Evolutionary conservation across 1,140 invertebrate species (phyloP), one percentile per base, ranked within the genome.

Genomic region (Drosophila rhopaloa): DNA sequence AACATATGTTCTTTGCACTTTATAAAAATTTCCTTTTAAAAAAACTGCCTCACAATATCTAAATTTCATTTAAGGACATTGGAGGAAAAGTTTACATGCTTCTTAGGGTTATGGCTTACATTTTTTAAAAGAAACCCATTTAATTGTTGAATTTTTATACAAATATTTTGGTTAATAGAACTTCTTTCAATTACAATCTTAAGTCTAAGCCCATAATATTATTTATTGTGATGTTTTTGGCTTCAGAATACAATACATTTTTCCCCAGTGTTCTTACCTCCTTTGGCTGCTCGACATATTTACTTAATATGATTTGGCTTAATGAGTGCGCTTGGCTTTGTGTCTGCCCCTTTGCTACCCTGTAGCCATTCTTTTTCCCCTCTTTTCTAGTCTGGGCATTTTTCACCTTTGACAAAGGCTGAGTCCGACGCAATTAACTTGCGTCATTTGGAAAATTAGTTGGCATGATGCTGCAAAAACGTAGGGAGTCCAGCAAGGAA

Each of bases 361-460:
- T 55, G 37, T 70, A 19, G 37, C 47, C 65, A 44, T 46, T 56
- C 27, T 37, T 70, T 16, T 35, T 27, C 32, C 70, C 37, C 59
- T 62, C 19, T 32, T 19, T 58, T 76, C 27, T 59, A 60, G 55
- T 68, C 74, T 59, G 63, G 48, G 67, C 59, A 79, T 88, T 86
- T 76, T 86, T 86, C 76, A 88, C 83, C 79, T 88, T 79, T 88
- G 78, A 84, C 82, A 86, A 85, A 74, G 78, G 66, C 70, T 66
- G 62, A 13, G 65, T 48, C 67, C 53, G 56, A 63, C 59, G 72
- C 80, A 88, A 83, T 88, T 88, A 83, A 83, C 84, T 83, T 88
- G 80, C 84, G 80, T 89, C 80, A 88, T 88, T 80, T 89, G 77
- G 83, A 83, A 88, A 88, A 83, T 89, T 88, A 84, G 84, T 77